Percentiles rank a stretch among this genome's conserved stretches.
Evolutionary conservation across 2,888 invertebrate genomes (phyloP).

Genomic region (Scaptomyza reducta): DNA sequence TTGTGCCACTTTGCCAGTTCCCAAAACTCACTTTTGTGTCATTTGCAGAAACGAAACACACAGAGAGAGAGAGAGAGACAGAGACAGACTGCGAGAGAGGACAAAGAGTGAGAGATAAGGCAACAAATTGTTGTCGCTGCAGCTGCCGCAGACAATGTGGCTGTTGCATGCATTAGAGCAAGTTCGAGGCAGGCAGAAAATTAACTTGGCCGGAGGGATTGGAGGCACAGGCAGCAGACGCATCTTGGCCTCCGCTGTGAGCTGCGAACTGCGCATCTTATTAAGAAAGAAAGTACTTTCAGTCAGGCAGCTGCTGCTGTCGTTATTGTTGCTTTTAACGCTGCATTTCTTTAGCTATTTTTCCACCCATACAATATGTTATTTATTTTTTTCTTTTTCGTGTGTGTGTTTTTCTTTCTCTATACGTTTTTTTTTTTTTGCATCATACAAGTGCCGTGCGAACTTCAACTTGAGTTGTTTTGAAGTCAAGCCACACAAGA

Average conservation of each 20-base stretch:
- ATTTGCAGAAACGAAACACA: constrained; percentile 38
- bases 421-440: constrained; percentile 26
- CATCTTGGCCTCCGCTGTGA: constrained; percentile 39
- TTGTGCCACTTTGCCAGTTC: constrained; percentile 79
- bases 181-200: constrained; percentile 73
- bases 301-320: constrained; percentile 54
- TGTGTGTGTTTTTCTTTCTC: constrained; percentile 10
- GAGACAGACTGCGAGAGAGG: constrained; percentile 2
- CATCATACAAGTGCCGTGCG: constrained; percentile 73
- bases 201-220: constrained; percentile 55
- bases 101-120: constrained; percentile 23
- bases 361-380: constrained; percentile 54
- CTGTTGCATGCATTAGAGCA: constrained; percentile 75
- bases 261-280: constrained; percentile 74
- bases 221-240: constrained; percentile 42
- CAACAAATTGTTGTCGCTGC: constrained; percentile 72
- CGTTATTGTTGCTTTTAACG: constrained; percentile 10
- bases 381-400: constrained; percentile 47
- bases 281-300: constrained; percentile 80
- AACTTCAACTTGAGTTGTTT: constrained; percentile 70
- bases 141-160: constrained; percentile 46
- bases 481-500: constrained; percentile 68
- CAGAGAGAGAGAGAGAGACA: not conserved
- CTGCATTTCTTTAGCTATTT: constrained; percentile 51
- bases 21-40: constrained; percentile 79